Percentiles rank a stretch among this genome's conserved stretches.
Conservation (phyloP, 1,140 invertebrate species). For the Micrasema minimum region DNA sequence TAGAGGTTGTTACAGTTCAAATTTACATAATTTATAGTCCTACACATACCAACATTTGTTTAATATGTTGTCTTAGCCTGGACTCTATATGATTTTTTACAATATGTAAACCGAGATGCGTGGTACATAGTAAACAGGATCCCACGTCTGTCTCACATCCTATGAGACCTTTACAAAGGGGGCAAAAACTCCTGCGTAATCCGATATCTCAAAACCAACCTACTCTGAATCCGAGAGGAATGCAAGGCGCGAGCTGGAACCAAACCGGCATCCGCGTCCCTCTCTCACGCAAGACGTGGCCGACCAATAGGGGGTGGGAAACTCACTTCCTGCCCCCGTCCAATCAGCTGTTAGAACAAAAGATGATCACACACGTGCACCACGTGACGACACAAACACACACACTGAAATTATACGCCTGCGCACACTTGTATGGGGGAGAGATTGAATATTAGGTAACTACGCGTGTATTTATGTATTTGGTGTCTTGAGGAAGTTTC, state of each 20-base stretch:
- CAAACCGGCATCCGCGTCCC: constrained; percentile 24
- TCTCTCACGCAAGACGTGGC: constrained; percentile 30
- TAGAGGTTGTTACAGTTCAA: too few relatives aligned
- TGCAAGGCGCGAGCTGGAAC: background rate
- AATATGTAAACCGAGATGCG: constrained; percentile 9
- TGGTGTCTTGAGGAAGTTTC: background rate
- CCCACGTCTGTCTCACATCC: constrained; percentile 39
- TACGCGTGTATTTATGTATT: background rate
- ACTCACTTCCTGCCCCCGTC: constrained; percentile 51
- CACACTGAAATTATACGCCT: constrained; percentile 3
- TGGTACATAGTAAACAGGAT: constrained; percentile 33
- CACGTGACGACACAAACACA: constrained; percentile 11
- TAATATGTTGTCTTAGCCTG: too few relatives aligned
- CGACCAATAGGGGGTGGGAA: constrained; percentile 49
- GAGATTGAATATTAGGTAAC: background rate
- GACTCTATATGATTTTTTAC: too few relatives aligned
- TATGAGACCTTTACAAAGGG: constrained; percentile 27
- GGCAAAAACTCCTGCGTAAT: constrained; percentile 39
- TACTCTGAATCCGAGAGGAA: constrained; percentile 28
- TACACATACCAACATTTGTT: too few relatives aligned
- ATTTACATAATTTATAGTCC: too few relatives aligned
- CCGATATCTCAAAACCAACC: constrained; percentile 36
- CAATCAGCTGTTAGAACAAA: constrained; percentile 54
- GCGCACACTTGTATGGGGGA: background rate
- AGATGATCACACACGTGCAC: constrained; percentile 42